phyloP scores from a whole-genome alignment of 2,797 vertebrate species.

The Amniataba percoides region DNA sequence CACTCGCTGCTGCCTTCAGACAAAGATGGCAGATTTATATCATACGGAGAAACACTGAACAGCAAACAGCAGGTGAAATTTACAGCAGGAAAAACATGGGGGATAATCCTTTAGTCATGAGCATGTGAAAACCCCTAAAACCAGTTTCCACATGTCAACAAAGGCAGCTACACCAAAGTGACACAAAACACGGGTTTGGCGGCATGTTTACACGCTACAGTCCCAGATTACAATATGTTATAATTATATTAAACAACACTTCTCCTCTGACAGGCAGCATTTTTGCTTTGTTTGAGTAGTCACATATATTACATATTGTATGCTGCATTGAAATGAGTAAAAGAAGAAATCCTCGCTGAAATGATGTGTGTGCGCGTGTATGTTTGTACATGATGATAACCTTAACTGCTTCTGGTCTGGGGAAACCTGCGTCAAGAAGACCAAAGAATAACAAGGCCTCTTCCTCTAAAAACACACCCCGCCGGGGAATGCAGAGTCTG shows the following conservation, averaged over 20 bases:
- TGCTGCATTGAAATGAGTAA: not conserved
- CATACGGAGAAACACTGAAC: conserved; percentile 32
- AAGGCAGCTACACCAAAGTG: not conserved
- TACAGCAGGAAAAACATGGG: conserved; percentile 52
- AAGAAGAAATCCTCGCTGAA: too few relatives aligned
- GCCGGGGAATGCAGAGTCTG: conserved; percentile 45
- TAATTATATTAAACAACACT: not conserved
- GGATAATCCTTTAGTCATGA: conserved; percentile 6
- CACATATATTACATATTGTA: not conserved
- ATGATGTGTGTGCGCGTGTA: conserved; percentile 28
- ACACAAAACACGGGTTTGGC: not conserved
- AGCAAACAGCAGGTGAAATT: conserved; percentile 42
- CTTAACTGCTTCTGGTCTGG: conserved; percentile 50
- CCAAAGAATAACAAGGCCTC: conserved; percentile 66
- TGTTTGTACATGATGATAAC: conserved; percentile 61
- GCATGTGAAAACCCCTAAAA: conserved; percentile 1
- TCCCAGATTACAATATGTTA: not conserved
- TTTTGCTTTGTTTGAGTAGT: not conserved
- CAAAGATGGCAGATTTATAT: conserved; percentile 45
- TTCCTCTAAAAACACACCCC: conserved; percentile 71
- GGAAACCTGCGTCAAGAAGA: conserved; percentile 60
- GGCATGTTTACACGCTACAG: conserved; percentile 8
- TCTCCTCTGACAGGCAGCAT: not conserved
- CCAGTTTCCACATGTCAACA: not conserved
- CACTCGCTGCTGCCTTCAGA: conserved; percentile 33